A percentile compares a stretch with the other conserved stretches of the same genome.
Conservation (phyloP, 2,888 invertebrate species). For the Drosophila incognita region DNA sequence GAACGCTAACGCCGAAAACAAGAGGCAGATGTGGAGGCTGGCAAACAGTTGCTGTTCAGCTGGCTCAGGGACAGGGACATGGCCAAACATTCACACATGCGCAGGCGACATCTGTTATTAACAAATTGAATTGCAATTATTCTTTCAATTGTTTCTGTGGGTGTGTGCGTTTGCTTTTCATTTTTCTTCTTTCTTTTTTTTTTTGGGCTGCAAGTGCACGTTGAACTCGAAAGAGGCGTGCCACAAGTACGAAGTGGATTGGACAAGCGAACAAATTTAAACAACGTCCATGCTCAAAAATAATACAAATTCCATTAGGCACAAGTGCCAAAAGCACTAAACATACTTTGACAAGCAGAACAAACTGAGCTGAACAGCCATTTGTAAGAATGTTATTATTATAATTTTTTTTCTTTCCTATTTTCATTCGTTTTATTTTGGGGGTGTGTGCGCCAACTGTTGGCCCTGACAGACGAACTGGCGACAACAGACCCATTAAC, state of each 20-base stretch:
- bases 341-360: slow-evolving; percentile 38
- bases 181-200: background rate
- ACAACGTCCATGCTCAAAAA: slow-evolving; percentile 54
- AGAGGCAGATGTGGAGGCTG: slow-evolving; percentile 14
- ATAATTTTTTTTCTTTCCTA: slow-evolving; percentile 29
- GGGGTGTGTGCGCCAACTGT: slow-evolving; percentile 50
- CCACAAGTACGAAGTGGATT: slow-evolving; percentile 29
- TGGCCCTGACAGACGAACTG: slow-evolving; percentile 60
- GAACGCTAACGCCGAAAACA: slow-evolving; percentile 45
- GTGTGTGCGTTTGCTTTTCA: background rate
- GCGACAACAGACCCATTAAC: slow-evolving; percentile 70
- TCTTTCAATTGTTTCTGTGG: slow-evolving; percentile 6
- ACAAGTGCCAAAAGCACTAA: slow-evolving; percentile 72
- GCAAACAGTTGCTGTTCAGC: slow-evolving; percentile 17
- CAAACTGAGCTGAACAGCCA: background rate
- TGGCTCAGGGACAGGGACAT: slow-evolving; percentile 69
- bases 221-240: slow-evolving; percentile 66
- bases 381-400: slow-evolving; percentile 13
- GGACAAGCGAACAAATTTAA: slow-evolving; percentile 32
- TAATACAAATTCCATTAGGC: slow-evolving; percentile 68
- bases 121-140: slow-evolving; percentile 74
- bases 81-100: slow-evolving; percentile 70
- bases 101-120: slow-evolving; percentile 59
- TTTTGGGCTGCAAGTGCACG: slow-evolving; percentile 56
- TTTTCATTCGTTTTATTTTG: background rate